Base-by-base conservation (phyloP, 2,113 vertebrate genomes). In the Nannobrachium achirus region DNA sequence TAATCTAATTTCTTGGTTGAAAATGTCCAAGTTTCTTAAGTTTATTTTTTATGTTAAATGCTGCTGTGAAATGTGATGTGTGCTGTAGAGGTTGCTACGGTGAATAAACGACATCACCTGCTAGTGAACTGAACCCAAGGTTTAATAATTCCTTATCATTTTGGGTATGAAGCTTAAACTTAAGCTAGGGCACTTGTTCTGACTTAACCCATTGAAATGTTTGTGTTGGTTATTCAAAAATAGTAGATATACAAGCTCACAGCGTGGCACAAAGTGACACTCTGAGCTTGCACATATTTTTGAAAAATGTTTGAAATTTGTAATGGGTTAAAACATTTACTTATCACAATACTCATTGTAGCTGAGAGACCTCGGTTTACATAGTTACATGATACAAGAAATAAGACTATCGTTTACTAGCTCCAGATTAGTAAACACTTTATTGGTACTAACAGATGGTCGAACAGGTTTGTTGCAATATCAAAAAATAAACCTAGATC, bases 381-480 rank as follows among this genome's bases (percentile, higher is more conserved):
- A 33, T 33, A 33, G 25, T 33, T 33, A 33, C 25, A 33, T 33
- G 25, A 33, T 33, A 33, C 25, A 33, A 33, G 25, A 33, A 33
- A 33, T 33, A 33, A 33, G 6, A 33, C 25, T 33, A 33, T 33
- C 6, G 25, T 33, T 33, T 33, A 33, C 25, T 33, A 18, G 16
- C 19, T 52, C 10, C 49, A 44, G 62, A 68, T 82, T 59, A 78
- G 58, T 67, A 73, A 78, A 86, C 75, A 87, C 75, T 91, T 87
- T 89, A 84, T 87, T 88, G 84, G 80, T 77, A 50, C 60, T 73
- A 58, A 76, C 68, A 79, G 38, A 57, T 45, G 51, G 76, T 79
- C 52, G 45, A 74, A 74, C 18, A 49, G 56, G 10, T 65, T 78
- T 8, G 33, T 75, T 59, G 44, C 40, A 58, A 67, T 67, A 63